Evolutionary conservation across 2,888 invertebrate genomes (phyloP).

Genomic region (Aphelenchoides bicaudatus): DNA sequence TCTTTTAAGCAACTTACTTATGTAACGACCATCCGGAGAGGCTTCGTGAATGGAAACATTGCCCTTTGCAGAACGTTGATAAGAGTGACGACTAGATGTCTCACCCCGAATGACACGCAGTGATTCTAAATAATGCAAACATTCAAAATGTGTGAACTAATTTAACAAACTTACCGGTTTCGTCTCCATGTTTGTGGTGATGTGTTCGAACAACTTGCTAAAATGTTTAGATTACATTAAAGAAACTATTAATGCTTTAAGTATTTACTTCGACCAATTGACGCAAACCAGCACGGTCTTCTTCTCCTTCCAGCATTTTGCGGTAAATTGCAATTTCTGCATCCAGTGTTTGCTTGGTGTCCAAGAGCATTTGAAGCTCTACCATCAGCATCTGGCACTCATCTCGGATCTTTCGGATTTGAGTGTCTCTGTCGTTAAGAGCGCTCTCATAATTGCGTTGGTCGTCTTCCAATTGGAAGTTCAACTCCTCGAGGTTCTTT

Average conservation of each 20-base stretch:
- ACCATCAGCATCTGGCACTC: slow-evolving; percentile 63
- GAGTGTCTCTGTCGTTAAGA: slow-evolving; percentile 60
- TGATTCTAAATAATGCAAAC: slow-evolving; percentile 30
- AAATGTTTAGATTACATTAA: too few relatives aligned
- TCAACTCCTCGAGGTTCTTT: slow-evolving; percentile 64
- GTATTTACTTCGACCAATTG: slow-evolving; percentile 61
- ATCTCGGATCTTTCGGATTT: slow-evolving; percentile 61
- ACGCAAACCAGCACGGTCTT: slow-evolving; percentile 62
- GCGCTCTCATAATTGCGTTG: slow-evolving; percentile 64
- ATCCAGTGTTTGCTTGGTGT: slow-evolving; percentile 64
- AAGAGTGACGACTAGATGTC: slow-evolving; percentile 62
- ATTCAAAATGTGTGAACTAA: neutral
- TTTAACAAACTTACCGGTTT: slow-evolving; percentile 49
- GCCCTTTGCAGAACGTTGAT: slow-evolving; percentile 64
- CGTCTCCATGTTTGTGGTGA: slow-evolving; percentile 53
- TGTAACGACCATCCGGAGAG: slow-evolving; percentile 61
- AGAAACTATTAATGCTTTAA: too few relatives aligned
- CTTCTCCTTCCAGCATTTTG: slow-evolving; percentile 66
- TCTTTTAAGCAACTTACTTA: too few relatives aligned
- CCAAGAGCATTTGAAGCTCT: slow-evolving; percentile 62
- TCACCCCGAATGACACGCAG: slow-evolving; percentile 33
- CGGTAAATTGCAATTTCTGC: slow-evolving; percentile 67
- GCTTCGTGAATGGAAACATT: slow-evolving; percentile 64
- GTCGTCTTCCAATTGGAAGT: slow-evolving; percentile 64
- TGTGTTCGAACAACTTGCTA: slow-evolving; percentile 60